Evolutionary conservation across 2,113 vertebrate species (phyloP).

Genomic region (Microtus oregoni): DNA sequence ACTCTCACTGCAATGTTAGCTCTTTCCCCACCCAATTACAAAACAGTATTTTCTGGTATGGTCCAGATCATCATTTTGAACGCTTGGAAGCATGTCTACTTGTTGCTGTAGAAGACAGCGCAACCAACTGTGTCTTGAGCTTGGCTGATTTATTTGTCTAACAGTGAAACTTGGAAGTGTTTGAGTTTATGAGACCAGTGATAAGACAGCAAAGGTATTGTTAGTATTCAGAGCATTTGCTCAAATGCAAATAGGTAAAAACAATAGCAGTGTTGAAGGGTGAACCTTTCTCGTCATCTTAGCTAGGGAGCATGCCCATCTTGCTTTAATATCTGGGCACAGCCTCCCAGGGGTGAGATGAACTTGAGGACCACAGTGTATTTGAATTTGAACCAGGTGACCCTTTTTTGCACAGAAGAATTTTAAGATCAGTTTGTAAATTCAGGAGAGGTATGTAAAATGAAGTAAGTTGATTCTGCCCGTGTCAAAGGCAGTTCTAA

Average conservation of each 20-base stretch:
- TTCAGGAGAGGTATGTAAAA: not conserved
- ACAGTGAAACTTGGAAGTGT: slow-evolving; percentile 31
- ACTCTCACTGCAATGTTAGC: not conserved
- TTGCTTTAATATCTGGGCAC: not conserved
- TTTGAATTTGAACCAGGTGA: not conserved
- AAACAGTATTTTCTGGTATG: slow-evolving; percentile 34
- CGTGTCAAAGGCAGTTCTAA: slow-evolving; percentile 46
- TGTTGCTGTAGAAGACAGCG: slow-evolving; percentile 6
- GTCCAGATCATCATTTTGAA: not conserved
- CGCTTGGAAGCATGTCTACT: slow-evolving; percentile 9
- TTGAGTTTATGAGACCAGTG: slow-evolving; percentile 24
- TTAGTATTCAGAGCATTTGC: slow-evolving; percentile 25
- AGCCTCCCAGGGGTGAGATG: not conserved
- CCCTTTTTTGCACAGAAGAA: slow-evolving; percentile 17
- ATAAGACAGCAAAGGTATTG: not conserved
- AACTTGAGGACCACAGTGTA: not conserved
- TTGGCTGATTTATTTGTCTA: slow-evolving; percentile 36
- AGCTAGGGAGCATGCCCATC: not conserved
- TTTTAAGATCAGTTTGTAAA: slow-evolving; percentile 34
- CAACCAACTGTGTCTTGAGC: not conserved
- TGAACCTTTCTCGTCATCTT: not conserved
- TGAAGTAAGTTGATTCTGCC: slow-evolving; percentile 7
- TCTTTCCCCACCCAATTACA: not conserved
- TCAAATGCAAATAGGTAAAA: slow-evolving; percentile 36
- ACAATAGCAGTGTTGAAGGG: not conserved